phyloP scores from a whole-genome alignment of 2,888 invertebrate species.

The Siphlonurus alternatus region DNA sequence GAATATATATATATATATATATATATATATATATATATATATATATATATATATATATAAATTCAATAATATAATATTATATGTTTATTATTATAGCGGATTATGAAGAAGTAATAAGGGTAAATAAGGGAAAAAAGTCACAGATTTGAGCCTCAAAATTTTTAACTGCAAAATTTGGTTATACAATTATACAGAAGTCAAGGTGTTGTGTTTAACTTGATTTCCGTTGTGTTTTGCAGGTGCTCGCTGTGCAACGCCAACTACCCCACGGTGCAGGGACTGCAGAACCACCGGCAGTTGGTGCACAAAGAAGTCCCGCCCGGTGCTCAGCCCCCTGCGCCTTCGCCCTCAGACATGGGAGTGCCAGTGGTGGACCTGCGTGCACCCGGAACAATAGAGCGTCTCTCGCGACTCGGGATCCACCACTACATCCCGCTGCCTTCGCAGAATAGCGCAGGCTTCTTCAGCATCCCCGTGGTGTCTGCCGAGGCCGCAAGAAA shows the following conservation, averaged over 20 bases:
- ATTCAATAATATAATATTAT: too few species aligned
- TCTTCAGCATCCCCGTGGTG: conserved; percentile 53
- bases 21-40: too few species aligned
- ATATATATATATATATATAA: too few species aligned
- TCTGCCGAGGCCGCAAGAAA: conserved; percentile 45
- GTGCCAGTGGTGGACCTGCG: conserved; percentile 56
- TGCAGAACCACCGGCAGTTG: conserved; percentile 45
- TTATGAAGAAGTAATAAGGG: too few species aligned
- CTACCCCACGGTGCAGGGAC: conserved; percentile 42
- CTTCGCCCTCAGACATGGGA: conserved; percentile 37
- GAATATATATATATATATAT: too few species aligned
- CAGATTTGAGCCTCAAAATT: too few species aligned
- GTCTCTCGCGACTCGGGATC: conserved; percentile 47
- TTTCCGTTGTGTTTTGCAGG: too few species aligned
- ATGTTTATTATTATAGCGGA: too few species aligned
- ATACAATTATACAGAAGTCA: too few species aligned
- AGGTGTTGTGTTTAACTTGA: too few species aligned
- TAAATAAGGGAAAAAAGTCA: too few species aligned
- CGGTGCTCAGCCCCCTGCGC: conserved; percentile 18
- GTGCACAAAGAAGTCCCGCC: conserved; percentile 37
- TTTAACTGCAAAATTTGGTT: too few species aligned
- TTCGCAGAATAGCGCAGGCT: conserved; percentile 31
- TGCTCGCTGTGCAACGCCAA: conserved; percentile 57
- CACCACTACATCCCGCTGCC: conserved; percentile 53
- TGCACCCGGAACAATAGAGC: conserved; percentile 44